phyloP scores from a whole-genome alignment of 2,797 vertebrate species.

The Megaceryle alcyon region DNA sequence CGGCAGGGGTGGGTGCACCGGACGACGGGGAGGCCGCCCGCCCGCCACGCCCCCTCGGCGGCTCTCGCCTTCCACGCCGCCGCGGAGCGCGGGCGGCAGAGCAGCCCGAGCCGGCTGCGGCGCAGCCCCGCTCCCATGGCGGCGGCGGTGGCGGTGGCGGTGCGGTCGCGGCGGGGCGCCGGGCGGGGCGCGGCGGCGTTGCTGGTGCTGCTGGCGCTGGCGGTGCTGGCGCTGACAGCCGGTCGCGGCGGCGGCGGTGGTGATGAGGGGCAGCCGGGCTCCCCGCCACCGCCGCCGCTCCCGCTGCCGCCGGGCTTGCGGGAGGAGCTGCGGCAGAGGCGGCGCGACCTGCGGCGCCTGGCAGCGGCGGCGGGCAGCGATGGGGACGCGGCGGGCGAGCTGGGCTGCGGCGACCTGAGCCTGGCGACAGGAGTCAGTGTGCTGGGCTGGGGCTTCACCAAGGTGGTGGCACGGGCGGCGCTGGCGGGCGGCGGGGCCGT shows the following conservation, averaged over 20 bases:
- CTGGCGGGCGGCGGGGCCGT: conserved; percentile 78
- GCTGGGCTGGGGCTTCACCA: conserved; percentile 89
- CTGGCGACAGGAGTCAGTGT: conserved; percentile 78
- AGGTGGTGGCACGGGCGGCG: conserved; percentile 83
- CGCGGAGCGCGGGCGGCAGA: background rate
- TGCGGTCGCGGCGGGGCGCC: background rate
- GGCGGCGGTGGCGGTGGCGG: background rate
- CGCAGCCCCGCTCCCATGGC: background rate
- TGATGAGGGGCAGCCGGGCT: background rate
- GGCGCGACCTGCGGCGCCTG: conserved; percentile 39
- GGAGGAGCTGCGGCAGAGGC: conserved; percentile 48
- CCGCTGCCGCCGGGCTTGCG: conserved; percentile 11
- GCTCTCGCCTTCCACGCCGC: background rate
- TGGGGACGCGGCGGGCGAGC: background rate
- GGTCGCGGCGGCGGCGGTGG: background rate
- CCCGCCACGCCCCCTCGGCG: background rate
- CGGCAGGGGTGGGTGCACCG: background rate
- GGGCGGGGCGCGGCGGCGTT: background rate
- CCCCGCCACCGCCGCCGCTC: background rate
- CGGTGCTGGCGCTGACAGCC: no score
- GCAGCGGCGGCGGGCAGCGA: background rate
- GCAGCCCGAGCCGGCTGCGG: background rate
- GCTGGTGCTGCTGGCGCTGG: background rate
- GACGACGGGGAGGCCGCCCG: background rate
- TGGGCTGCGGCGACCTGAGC: conserved; percentile 83